Evolutionary conservation across 2,113 vertebrate genomes (phyloP).

Genomic region (Manacus vitellinus): DNA sequence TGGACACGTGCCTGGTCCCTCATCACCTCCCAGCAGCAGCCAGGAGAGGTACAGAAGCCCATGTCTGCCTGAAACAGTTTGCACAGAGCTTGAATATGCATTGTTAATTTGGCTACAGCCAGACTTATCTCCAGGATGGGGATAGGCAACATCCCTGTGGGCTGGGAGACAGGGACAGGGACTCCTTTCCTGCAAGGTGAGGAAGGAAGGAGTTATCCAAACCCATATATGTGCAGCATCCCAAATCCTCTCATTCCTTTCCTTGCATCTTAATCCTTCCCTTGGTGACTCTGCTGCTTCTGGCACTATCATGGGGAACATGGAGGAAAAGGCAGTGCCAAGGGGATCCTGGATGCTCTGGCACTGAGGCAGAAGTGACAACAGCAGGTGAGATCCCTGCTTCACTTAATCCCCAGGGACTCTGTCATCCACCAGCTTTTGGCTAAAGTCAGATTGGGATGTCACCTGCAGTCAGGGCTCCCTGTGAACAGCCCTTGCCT

Average conservation of each 20-base stretch:
- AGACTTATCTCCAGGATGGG: background rate
- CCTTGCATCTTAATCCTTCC: background rate
- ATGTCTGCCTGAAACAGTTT: background rate
- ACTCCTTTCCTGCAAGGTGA: background rate
- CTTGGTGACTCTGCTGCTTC: background rate
- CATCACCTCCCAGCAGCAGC: background rate
- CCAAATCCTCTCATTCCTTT: background rate
- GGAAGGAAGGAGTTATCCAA: background rate
- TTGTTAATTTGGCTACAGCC: background rate
- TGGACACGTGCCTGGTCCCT: accelerated
- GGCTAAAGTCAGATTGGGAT: background rate
- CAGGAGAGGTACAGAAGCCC: background rate
- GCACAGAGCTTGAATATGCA: accelerated
- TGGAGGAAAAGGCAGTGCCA: background rate
- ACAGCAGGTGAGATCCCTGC: background rate
- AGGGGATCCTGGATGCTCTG: background rate
- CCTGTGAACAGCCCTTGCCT: background rate
- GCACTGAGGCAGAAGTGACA: background rate
- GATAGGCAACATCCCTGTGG: background rate
- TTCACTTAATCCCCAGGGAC: background rate
- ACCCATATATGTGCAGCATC: background rate
- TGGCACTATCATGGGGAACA: background rate
- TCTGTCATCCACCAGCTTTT: background rate
- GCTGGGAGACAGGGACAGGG: background rate
- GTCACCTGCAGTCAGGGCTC: background rate